Percentiles rank a stretch among this genome's conserved stretches.
phyloP scores from a whole-genome alignment of 2,888 invertebrate species.

The Hydropsyche betteni region DNA sequence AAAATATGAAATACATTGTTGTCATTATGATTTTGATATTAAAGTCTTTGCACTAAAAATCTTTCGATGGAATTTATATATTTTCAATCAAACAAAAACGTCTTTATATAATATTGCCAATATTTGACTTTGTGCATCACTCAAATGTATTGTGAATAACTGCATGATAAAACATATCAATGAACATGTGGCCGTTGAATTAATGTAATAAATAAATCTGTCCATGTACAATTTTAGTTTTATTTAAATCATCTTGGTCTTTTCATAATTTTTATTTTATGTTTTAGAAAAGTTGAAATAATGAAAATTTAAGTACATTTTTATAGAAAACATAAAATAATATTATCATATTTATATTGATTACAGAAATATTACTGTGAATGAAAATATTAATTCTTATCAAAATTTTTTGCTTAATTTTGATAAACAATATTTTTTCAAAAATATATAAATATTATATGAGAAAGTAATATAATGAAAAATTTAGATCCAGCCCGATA shows the following conservation, averaged over 20 bases:
- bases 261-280: too few relatives aligned
- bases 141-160: constrained; percentile 36
- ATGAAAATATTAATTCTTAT: neutral
- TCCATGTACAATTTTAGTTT: constrained; percentile 39
- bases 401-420: neutral
- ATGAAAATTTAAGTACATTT: too few relatives aligned
- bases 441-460: too few relatives aligned
- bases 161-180: constrained; percentile 5
- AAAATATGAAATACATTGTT: too few relatives aligned
- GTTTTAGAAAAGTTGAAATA: too few relatives aligned
- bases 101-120: constrained; percentile 12
- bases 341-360: neutral
- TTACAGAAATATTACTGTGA: constrained; percentile 31
- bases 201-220: constrained; percentile 46
- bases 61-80: neutral
- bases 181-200: constrained; percentile 38
- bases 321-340: too few relatives aligned
- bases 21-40: constrained; percentile 2
- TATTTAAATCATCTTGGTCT: neutral
- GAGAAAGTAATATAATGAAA: neutral
- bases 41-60: constrained; percentile 21
- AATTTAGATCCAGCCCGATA: constrained; percentile 77
- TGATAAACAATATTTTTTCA: too few relatives aligned
- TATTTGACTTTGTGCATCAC: constrained; percentile 24
- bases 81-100: constrained; percentile 8